phyloP scores from a whole-genome alignment of 2,113 vertebrate species.

The Scophthalmus maximus region DNA sequence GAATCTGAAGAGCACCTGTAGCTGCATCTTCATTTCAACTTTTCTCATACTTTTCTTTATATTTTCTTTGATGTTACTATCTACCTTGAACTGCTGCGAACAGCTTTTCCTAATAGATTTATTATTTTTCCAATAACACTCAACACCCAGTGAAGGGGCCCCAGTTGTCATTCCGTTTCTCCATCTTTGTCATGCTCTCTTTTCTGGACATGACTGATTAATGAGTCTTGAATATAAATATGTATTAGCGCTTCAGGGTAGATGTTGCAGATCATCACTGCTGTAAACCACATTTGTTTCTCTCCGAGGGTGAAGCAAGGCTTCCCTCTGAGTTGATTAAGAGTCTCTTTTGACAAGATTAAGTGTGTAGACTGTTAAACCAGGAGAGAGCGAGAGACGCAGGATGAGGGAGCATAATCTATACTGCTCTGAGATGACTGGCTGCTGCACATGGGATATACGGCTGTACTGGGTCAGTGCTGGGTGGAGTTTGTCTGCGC shows the following conservation, averaged over 20 bases:
- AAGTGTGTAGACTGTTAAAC: slow-evolving; percentile 58
- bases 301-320: slow-evolving; percentile 37
- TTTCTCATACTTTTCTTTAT: neutral
- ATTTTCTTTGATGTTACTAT: slow-evolving; percentile 27
- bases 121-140: neutral
- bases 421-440: slow-evolving; percentile 19
- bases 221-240: slow-evolving; percentile 64
- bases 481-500: slow-evolving; percentile 15
- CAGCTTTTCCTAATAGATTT: slow-evolving; percentile 2
- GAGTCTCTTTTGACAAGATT: slow-evolving; percentile 57
- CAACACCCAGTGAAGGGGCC: slow-evolving; percentile 3
- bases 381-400: slow-evolving; percentile 19
- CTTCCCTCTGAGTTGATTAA: slow-evolving; percentile 52
- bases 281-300: slow-evolving; percentile 59
- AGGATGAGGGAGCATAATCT: slow-evolving; percentile 29
- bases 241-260: slow-evolving; percentile 59
- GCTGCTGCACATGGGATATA: neutral
- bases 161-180: slow-evolving; percentile 14
- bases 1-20: slow-evolving; percentile 4
- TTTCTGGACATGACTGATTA: slow-evolving; percentile 49
- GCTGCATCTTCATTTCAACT: slow-evolving; percentile 20
- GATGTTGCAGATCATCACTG: slow-evolving; percentile 47
- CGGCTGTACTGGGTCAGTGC: neutral
- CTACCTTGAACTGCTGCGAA: slow-evolving; percentile 1
- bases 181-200: slow-evolving; percentile 25